A percentile compares a stretch with the other conserved stretches of the same genome.
These are phyloP conservation scores for Ceratoteleas bidentatus DNA, from an alignment of 1,140 invertebrate species.

Conservation along the genomic window DNA sequence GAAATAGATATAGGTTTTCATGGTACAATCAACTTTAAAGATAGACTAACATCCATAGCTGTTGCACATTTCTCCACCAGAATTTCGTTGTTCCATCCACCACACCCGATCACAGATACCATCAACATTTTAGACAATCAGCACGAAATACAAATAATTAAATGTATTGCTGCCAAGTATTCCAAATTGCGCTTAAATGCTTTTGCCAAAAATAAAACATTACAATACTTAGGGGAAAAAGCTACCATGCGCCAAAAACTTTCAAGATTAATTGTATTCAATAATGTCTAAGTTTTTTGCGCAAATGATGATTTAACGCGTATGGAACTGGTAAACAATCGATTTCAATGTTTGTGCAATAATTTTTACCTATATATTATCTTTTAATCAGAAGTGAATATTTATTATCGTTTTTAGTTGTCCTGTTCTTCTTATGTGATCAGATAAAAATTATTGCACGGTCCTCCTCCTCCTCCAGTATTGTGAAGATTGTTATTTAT, in stretches of 20 bases:
- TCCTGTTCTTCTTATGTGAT: too few relatives aligned
- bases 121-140: neutral
- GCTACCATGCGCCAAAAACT: neutral
- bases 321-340: too few relatives aligned
- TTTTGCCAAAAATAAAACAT: neutral
- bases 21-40: constrained; percentile 13
- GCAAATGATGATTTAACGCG: too few relatives aligned
- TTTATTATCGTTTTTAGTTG: too few relatives aligned
- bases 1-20: constrained; percentile 24
- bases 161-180: neutral
- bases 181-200: neutral
- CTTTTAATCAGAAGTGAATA: neutral
- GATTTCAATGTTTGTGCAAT: too few relatives aligned
- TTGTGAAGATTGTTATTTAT: too few relatives aligned
- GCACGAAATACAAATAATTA: constrained; percentile 3
- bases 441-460: too few relatives aligned
- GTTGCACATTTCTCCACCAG: constrained; percentile 4
- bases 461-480: too few relatives aligned
- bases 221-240: neutral
- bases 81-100: constrained; percentile 15
- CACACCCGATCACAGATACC: constrained; percentile 29
- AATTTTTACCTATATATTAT: too few relatives aligned
- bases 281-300: neutral
- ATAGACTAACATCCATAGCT: neutral
- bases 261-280: neutral